Evolutionary conservation across 1,140 invertebrate genomes (phyloP), one percentile per base, ranked within the genome.

Genomic region (Antheraea pernyi): DNA sequence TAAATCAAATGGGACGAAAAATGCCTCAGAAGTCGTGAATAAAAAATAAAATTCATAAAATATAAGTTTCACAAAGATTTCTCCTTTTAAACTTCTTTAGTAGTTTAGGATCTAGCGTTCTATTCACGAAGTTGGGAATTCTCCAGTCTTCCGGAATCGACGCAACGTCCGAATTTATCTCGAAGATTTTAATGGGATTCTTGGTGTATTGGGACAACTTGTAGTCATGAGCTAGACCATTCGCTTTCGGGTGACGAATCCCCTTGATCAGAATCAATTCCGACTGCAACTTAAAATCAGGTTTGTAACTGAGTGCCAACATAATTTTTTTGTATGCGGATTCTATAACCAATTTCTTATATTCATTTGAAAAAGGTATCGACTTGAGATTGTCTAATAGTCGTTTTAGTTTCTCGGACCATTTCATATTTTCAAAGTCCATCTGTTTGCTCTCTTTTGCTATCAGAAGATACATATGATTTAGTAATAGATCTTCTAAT

Each of bases 281-380:
- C 8, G 77, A 79, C 30, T 77, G 66, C 42, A 77, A 69, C 65
- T 68, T 67, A 19, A 76, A 67, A 0, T 71, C 61, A 9, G 77
- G 77, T 22, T 72, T 18, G 18, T 77, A 77, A 4, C 65, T 42
- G 18, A 59, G 70, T 9, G 75, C 75, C 8, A 70, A 5, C 37
- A 67, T 7, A 18, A 75, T 71, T 59, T 73, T 77, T 61, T 68
- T 61, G 37, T 77, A 77, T 0, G 75, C 64, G 0, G 69, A 18
- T 53, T 77, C 59, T 9, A 79, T 37, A 9, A 77, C 16, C 19
- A n/a, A 59, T 59, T 48, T 71, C 39, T 62, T 71, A 13, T 74
- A 79, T 36, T 77, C 64, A n/a, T 73, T 42, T 1, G 77, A 71
- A n/a, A 70, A 74, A 3, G 48, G 11, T 48, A 48, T 13, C 3